Conservation (phyloP, 2,113 vertebrate species). For the Protomyctophum bolini region DNA sequence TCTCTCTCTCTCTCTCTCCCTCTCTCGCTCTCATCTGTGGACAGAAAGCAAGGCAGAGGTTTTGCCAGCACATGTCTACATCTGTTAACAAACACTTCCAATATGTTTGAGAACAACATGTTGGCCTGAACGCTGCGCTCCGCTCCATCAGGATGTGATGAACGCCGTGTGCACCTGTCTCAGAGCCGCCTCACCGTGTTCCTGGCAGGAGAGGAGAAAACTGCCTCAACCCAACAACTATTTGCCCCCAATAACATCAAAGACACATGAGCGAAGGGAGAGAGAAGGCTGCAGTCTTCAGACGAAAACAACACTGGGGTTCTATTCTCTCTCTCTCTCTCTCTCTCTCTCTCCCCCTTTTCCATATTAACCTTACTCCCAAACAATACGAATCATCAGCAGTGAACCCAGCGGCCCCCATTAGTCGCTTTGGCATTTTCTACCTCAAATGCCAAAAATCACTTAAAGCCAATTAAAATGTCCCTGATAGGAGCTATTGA, state of each 20-base stretch:
- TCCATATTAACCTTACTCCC: slow-evolving; percentile 38
- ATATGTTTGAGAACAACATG: slow-evolving; percentile 71
- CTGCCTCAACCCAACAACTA: slow-evolving; percentile 61
- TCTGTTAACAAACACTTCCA: slow-evolving; percentile 76
- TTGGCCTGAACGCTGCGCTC: slow-evolving; percentile 57
- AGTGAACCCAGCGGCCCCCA: slow-evolving; percentile 40
- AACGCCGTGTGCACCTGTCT: slow-evolving; percentile 73
- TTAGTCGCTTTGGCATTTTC: slow-evolving; percentile 26
- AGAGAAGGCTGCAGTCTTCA: slow-evolving; percentile 30
- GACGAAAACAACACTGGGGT: slow-evolving; percentile 44
- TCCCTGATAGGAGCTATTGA: slow-evolving; percentile 10
- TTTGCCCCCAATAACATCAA: slow-evolving; percentile 55
- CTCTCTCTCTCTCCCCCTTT: slow-evolving; percentile 39
- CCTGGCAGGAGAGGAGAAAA: slow-evolving; percentile 58
- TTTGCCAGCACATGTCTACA: slow-evolving; percentile 66
- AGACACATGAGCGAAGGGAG: slow-evolving; percentile 27
- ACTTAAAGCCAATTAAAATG: slow-evolving; percentile 47
- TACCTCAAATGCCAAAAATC: slow-evolving; percentile 50
- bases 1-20: slow-evolving; percentile 18
- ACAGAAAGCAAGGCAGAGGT: slow-evolving; percentile 48
- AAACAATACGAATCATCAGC: slow-evolving; percentile 44
- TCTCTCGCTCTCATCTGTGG: slow-evolving; percentile 38
- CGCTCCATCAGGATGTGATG: slow-evolving; percentile 66
- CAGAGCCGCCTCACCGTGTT: slow-evolving; percentile 54
- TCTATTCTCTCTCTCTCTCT: slow-evolving; percentile 37